Conservation (phyloP, 2,113 vertebrate species). For the Megaceryle torquata region DNA sequence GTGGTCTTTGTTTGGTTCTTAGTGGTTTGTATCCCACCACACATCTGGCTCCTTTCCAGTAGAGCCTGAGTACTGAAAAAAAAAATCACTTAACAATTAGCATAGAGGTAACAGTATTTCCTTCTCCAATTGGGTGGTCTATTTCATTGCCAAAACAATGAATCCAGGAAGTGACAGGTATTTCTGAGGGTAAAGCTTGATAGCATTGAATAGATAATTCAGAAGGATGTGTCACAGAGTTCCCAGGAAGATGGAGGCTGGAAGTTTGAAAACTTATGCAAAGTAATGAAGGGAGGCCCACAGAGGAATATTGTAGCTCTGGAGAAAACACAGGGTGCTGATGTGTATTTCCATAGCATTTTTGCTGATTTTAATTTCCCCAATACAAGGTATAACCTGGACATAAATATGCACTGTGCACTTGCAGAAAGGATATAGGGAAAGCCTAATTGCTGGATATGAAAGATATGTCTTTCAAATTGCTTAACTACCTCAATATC, state of each 20-base stretch:
- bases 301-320: not conserved
- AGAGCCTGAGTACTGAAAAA: not conserved
- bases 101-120: slow-evolving; percentile 57
- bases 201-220: not conserved
- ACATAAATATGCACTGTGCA: not conserved
- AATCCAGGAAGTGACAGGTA: slow-evolving; percentile 62
- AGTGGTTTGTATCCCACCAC: not conserved
- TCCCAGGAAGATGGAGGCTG: not conserved
- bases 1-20: not conserved
- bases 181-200: slow-evolving; percentile 28
- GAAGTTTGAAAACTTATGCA: not conserved
- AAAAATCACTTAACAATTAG: slow-evolving; percentile 55
- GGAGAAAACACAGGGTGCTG: not conserved
- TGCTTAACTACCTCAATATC: not conserved
- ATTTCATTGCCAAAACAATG: slow-evolving; percentile 34
- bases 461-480: not conserved
- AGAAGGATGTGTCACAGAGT: not conserved
- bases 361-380: not conserved
- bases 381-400: accelerated
- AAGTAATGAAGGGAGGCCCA: not conserved
- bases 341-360: not conserved
- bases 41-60: slow-evolving; percentile 20
- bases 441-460: not conserved
- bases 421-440: not conserved
- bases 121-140: slow-evolving; percentile 45